phyloP scores from a whole-genome alignment of 2,113 vertebrate species.

The Euleptes europaea region DNA sequence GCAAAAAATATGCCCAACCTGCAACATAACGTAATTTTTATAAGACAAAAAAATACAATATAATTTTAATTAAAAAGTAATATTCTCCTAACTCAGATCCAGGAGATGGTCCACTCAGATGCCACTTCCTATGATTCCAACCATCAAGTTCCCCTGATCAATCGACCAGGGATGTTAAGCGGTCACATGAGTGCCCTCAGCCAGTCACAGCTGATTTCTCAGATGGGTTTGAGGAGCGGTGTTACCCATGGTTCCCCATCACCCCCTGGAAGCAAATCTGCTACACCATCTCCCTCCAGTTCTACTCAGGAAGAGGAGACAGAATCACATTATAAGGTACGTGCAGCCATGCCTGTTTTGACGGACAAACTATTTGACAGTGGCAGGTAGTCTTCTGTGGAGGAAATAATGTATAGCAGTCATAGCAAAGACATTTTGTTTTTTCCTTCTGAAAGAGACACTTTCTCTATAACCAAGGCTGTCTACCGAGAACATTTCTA shows the following conservation, averaged over 20 bases:
- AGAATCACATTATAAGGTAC: conserved; percentile 94
- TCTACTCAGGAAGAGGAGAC: conserved; percentile 98
- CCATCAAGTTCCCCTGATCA: conserved; percentile 89
- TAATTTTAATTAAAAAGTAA: conserved; percentile 28
- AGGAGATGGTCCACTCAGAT: conserved; percentile 95
- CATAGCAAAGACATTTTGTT: background rate
- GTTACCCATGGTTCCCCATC: conserved; percentile 93
- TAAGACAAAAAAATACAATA: background rate
- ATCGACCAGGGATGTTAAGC: conserved; percentile 87
- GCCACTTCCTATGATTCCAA: conserved; percentile 86
- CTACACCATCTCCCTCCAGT: conserved; percentile 97
- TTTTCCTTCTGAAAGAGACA: background rate
- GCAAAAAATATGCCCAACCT: conserved; percentile 5
- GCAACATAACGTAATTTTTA: background rate
- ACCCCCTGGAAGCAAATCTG: conserved; percentile 96
- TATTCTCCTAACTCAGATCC: conserved; percentile 90
- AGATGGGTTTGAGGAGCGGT: conserved; percentile 87
- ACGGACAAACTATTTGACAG: background rate
- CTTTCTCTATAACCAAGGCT: background rate
- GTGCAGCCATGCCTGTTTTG: background rate
- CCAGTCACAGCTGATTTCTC: conserved; percentile 93
- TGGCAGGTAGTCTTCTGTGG: fast-evolving
- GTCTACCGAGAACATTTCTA: conserved; percentile 11
- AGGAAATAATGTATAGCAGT: background rate
- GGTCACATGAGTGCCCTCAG: conserved; percentile 90